Evolutionary conservation across 2,797 vertebrate species (phyloP).

Genomic region (Rhynchotus rufescens): DNA sequence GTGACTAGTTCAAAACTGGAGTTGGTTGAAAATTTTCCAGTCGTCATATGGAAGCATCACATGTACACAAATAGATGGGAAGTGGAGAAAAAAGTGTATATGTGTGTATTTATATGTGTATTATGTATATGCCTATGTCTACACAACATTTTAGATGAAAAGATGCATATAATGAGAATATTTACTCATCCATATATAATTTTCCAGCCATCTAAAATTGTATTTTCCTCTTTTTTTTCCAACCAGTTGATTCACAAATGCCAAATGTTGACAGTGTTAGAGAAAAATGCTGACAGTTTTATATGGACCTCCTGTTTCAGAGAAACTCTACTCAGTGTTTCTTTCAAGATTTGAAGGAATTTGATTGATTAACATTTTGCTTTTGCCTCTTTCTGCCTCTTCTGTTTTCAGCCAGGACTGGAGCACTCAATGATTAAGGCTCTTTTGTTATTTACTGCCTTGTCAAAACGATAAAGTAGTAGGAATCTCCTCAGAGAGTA

Average conservation of each 20-base stretch:
- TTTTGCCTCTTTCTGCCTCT: conserved; percentile 23
- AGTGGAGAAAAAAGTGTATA: neutral
- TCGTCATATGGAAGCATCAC: neutral
- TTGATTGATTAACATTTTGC: conserved; percentile 55
- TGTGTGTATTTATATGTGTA: neutral
- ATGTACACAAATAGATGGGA: neutral
- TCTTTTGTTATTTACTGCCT: conserved; percentile 73
- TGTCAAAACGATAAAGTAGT: conserved; percentile 62
- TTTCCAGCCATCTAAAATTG: neutral
- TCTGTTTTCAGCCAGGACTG: neutral
- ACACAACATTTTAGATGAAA: neutral
- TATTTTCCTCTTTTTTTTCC: neutral
- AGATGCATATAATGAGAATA: neutral
- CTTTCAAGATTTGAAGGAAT: conserved; percentile 12
- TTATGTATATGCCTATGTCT: neutral
- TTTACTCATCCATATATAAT: neutral
- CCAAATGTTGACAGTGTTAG: conserved; percentile 36
- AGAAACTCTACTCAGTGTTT: conserved; percentile 17
- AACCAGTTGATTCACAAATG: neutral
- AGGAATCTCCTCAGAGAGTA: conserved; percentile 64
- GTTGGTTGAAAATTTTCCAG: neutral
- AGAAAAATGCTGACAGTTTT: conserved; percentile 23
- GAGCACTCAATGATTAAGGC: conserved; percentile 48
- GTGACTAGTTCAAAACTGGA: neutral
- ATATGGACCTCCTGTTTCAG: neutral